Base-by-base conservation (phyloP, 2,797 vertebrate genomes). In the Yasuhikotakia modesta region DNA sequence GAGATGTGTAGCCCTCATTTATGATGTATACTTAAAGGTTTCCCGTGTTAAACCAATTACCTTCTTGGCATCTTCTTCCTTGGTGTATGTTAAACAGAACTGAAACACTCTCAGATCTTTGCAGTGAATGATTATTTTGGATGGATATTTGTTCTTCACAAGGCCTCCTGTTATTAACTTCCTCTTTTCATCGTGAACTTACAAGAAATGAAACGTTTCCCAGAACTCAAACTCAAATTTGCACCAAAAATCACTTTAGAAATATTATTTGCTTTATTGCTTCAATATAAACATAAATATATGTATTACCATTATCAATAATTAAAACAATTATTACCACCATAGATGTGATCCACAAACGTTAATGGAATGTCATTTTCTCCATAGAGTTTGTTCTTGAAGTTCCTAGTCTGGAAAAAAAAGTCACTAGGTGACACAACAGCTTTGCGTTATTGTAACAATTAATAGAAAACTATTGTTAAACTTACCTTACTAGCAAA, bases 101-200 rank as follows among this genome's bases (percentile, higher is more conserved):
- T 94, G 87, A 88, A 96, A 95, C 32, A 96, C 93, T 35, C 95
- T 92, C 65, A 96, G 92, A 79, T 96, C 95, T 90, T 95, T 96
- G 85, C 95, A 95, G 82, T 95, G 93, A 84, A 96, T 91, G 76
- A 95, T 92, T 46, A 96, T 90, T 53, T 91, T 95, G 45, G 95
- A 94, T 0, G 95, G 94, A 53, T 92, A 92, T 86, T 94, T 96
- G 82, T 86, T 90, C 89, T 90, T 94, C 67, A 93, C 82, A 55
- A 92, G 88, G 67, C 90, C 91, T 65, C 85, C 82, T 2, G 90
- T 91, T 2, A 95, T 84, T 79, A 89, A 80, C 86, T 96, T 96
- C 81, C 92, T 95, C 85, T 95, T 96, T 82, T 96, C 95, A 85
- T 96, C 95, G 85, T 92, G 94, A 82, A 95, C 95, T 96, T 77